Evolutionary conservation across 2,797 vertebrate species (phyloP), one percentile per base, ranked within the genome.

Genomic region (Phalloptychus januarius): DNA sequence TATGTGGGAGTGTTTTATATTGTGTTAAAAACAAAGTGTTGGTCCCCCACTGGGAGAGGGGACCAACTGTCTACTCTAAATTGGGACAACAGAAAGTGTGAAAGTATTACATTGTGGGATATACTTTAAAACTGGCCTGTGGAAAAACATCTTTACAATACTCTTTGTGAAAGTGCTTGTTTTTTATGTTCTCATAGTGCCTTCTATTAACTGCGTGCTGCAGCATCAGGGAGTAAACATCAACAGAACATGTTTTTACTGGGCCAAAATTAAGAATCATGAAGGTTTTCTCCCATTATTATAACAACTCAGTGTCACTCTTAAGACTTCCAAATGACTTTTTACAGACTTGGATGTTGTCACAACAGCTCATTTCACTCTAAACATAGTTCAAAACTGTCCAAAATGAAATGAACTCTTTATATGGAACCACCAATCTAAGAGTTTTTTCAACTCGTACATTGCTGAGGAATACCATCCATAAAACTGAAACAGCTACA

Each of bases 21-120:
- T 63, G 61, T 63, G 31, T 38, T 63, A 65, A 63, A 36, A 33
- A 63, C 58, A 63, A 63, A 36, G 18, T 65, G 61, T 63, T 63
- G 61, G 61, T 5, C 33, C 33, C 58, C 31, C 31, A 18, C 61
- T 7, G 61, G 33, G 31, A 63, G 31, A 10, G 33, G 61, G 61
- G 31, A 38, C 31, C 61, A 65, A 65, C 61, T 65, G 33, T 65
- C 61, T 61, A 18, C 61, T 36, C 16, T 65, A 65, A 65, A 65
- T 65, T 65, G 33, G 33, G 61, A 36, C 61, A 36, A 65, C 33
- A 38, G 16, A 65, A 63, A 65, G 61, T 63, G 61, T 36, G 61
- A 63, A 63, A 20, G 31, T 33, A 36, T 36, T 16, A 38, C 33
- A 65, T 65, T 65, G 61, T 36, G 16, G 7, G 0, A 38, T 65